phyloP scores from a whole-genome alignment of 2,888 invertebrate species.

The Agriopis leucophaearia region DNA sequence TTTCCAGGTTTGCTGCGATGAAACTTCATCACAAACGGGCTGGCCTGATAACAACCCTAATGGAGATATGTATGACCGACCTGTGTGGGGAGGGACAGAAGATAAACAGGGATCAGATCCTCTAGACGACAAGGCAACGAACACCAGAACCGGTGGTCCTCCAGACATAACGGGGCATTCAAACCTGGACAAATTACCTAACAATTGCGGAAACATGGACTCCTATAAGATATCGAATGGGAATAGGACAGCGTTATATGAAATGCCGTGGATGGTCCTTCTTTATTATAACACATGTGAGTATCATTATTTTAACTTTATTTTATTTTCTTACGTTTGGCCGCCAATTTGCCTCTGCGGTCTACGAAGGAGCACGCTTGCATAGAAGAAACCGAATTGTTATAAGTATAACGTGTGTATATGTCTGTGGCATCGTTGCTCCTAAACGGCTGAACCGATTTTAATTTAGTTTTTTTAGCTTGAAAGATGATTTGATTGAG shows the following conservation, averaged over 20 bases:
- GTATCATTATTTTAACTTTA: neutral
- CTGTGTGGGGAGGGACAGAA: conserved; percentile 20
- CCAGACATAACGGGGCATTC: conserved; percentile 47
- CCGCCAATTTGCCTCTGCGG: too few relatives aligned
- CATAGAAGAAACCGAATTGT: too few relatives aligned
- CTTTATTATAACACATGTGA: conserved; percentile 86
- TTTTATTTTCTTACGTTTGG: too few relatives aligned
- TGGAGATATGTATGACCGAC: conserved; percentile 10
- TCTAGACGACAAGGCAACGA: conserved; percentile 19
- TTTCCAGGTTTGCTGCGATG: conserved; percentile 62
- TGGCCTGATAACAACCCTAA: conserved; percentile 9
- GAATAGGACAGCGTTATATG: conserved; percentile 85
- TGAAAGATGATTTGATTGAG: too few relatives aligned
- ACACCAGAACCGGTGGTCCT: conserved; percentile 29
- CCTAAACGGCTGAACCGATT: too few relatives aligned
- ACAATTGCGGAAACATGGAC: conserved; percentile 85
- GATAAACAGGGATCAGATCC: conserved; percentile 8
- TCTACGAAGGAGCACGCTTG: too few relatives aligned
- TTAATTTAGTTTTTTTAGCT: too few relatives aligned
- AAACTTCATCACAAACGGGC: conserved; percentile 12
- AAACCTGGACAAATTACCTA: conserved; percentile 59
- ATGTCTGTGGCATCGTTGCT: too few relatives aligned
- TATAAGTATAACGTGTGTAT: too few relatives aligned
- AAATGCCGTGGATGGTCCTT: conserved; percentile 92
- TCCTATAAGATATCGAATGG: conserved; percentile 88